Evolutionary conservation across 2,113 vertebrate genomes (phyloP).

Genomic region (Tragulus kanchil): DNA sequence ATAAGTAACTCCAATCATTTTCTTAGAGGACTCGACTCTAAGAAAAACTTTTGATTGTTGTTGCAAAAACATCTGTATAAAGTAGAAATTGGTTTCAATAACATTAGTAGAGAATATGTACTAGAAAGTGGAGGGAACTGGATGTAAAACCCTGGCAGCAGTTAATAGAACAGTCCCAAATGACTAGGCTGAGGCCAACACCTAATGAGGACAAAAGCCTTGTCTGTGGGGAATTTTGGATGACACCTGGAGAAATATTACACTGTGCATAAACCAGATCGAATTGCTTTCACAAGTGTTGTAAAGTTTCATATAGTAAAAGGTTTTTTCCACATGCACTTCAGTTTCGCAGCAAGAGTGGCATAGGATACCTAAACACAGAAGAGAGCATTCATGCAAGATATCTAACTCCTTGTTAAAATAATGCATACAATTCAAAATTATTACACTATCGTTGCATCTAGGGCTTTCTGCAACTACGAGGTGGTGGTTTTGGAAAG

Average conservation of each 20-base stretch:
- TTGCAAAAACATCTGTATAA: slow-evolving; percentile 83
- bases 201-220: slow-evolving; percentile 97
- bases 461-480: slow-evolving; percentile 88
- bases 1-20: slow-evolving; percentile 80
- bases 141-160: slow-evolving; percentile 78
- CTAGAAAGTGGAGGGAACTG: slow-evolving; percentile 86
- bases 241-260: slow-evolving; percentile 95
- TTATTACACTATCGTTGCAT: slow-evolving; percentile 91
- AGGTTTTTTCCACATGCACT: slow-evolving; percentile 96
- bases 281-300: slow-evolving; percentile 90
- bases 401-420: slow-evolving; percentile 96
- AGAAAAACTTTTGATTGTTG: slow-evolving; percentile 77
- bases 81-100: slow-evolving; percentile 85
- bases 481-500: not conserved
- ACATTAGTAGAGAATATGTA: slow-evolving; percentile 83
- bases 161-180: slow-evolving; percentile 85
- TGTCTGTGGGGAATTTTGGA: slow-evolving; percentile 99
- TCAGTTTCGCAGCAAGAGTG: slow-evolving; percentile 99
- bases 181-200: slow-evolving; percentile 90
- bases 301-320: slow-evolving; percentile 91
- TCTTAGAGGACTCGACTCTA: slow-evolving; percentile 75
- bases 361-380: slow-evolving; percentile 97
- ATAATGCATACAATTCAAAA: slow-evolving; percentile 97
- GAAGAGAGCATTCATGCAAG: slow-evolving; percentile 98
- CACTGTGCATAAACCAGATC: slow-evolving; percentile 88